Percentiles rank a stretch among this genome's conserved stretches.
Conservation (phyloP, 1,140 invertebrate genomes). For the Euschistus heros region DNA sequence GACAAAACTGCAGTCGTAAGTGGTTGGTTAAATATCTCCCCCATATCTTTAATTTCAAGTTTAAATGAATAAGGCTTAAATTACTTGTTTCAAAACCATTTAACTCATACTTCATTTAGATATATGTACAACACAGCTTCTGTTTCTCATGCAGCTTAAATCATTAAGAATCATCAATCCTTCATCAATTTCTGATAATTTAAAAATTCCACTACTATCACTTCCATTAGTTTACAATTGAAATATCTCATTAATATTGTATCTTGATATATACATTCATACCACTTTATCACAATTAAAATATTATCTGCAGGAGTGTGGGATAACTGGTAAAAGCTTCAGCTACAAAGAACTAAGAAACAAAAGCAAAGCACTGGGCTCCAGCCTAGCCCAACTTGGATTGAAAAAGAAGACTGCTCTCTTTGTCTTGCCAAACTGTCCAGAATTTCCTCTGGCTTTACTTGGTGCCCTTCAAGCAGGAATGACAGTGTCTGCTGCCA, state of each 20-base stretch:
- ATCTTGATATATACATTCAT: no score
- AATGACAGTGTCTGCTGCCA: not conserved
- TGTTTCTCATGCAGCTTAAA: no score
- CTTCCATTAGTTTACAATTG: no score
- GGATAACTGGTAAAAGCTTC: not conserved
- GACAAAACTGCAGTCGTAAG: slow-evolving; percentile 1
- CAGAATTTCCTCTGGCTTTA: not conserved
- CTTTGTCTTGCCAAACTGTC: not conserved
- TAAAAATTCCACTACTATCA: no score
- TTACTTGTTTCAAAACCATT: no score
- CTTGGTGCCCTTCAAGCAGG: not conserved
- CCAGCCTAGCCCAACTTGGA: not conserved
- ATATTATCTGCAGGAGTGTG: not conserved
- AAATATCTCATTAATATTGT: no score
- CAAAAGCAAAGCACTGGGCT: not conserved
- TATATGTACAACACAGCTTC: no score
- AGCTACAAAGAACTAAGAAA: not conserved
- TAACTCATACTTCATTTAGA: no score
- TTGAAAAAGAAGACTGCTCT: not conserved
- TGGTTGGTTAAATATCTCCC: not conserved
- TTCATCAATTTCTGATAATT: no score
- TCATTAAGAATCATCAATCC: no score
- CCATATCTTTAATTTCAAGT: not conserved
- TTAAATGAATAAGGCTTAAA: no score
- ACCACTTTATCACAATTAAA: no score